Evolutionary conservation across 2,797 vertebrate species (phyloP), one percentile per base, ranked within the genome.

Genomic region (Cephalopachus bancanus): DNA sequence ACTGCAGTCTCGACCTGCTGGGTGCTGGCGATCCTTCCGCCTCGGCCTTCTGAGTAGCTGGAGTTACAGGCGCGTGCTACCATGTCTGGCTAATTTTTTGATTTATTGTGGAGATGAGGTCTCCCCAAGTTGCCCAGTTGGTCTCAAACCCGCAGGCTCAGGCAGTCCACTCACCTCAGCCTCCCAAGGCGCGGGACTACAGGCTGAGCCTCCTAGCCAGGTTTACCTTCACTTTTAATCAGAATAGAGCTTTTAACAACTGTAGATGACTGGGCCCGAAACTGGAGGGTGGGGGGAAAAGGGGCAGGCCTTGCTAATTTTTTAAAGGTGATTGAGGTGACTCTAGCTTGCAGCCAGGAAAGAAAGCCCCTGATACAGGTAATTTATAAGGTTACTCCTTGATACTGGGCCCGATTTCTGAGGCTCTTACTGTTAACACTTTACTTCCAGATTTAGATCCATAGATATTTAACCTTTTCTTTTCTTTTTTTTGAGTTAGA

Each of bases 211-310:
- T 2, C 37, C 37, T 2, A 37, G 37, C 37, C 37, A 2, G 37
- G 37, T 37, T 37, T 37, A 81, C 28, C 78, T 89, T 94, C 69
- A 37, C 8, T 89, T 14, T 95, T 83, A 79, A 96, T 96, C 75
- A 93, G 78, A 96, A 91, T 92, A 96, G 84, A 92, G 37, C 72
- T 89, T 84, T 95, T 69, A 83, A 79, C 81, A 88, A 80, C 72
- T 80, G 72, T 19, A 92, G 60, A 44, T 69, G 65, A 72, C 69
- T 90, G 65, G 55, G 24, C 37, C 22, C 28, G 75, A 72, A 76
- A 59, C 16, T 59, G 71, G 76, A 71, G 62, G 53, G 11, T 79
- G 24, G 4, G 16, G 84, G 71, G 37, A 69, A 16, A 30, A 3
- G 26, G 49, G 37, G 30, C 74, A 74, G 76, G 59, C 67, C 53